Conservation (phyloP, 1,140 invertebrate genomes). For the Pseudomyrmex flavicornis region DNA sequence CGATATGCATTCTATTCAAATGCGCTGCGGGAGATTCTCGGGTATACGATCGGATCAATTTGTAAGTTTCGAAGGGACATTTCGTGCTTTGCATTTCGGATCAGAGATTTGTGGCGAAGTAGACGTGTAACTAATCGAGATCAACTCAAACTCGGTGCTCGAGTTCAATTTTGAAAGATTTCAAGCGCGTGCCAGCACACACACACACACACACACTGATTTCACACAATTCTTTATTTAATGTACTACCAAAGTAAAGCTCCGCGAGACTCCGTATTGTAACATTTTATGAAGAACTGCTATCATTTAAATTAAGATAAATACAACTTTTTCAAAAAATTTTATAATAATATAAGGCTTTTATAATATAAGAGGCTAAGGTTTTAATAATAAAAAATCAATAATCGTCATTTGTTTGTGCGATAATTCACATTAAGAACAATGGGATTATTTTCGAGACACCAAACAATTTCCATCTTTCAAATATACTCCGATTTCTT, state of each 20-base stretch:
- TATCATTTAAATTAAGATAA: too few relatives aligned
- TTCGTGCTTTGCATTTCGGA: constrained; percentile 53
- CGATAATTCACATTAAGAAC: neutral
- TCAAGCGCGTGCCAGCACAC: neutral
- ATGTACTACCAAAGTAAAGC: neutral
- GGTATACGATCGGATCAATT: constrained; percentile 44
- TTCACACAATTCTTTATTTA: neutral
- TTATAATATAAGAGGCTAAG: too few relatives aligned
- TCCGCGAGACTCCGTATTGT: too few relatives aligned
- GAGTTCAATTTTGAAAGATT: neutral
- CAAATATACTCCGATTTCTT: neutral
- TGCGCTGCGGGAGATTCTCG: constrained; percentile 27
- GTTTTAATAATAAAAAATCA: neutral
- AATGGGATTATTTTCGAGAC: constrained; percentile 32
- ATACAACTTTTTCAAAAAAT: too few relatives aligned
- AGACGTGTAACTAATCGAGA: constrained; percentile 27
- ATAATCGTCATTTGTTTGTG: neutral
- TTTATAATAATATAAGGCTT: too few relatives aligned
- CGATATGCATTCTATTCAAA: constrained; percentile 27
- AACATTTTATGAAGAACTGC: too few relatives aligned
- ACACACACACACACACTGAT: neutral
- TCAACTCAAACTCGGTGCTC: neutral
- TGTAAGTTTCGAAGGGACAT: constrained; percentile 46
- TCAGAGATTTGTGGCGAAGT: constrained; percentile 19
- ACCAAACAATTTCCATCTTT: constrained; percentile 46